Conservation (phyloP, 2,888 invertebrate genomes). For the Copidosoma aretas region DNA sequence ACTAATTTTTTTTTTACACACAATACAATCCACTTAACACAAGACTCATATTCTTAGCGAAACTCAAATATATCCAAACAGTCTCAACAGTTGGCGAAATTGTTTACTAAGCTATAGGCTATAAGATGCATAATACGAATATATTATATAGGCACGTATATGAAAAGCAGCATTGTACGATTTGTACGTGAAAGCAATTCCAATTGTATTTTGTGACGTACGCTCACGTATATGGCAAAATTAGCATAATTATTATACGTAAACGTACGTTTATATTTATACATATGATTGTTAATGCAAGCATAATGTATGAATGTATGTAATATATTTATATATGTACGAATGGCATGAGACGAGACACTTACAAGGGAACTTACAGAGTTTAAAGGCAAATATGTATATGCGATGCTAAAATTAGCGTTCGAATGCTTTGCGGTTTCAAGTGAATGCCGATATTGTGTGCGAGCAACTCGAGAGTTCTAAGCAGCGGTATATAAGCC, state of each 20-base stretch:
- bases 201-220: conserved; percentile 18
- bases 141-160: not conserved
- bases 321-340: conserved; percentile 1
- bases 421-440: conserved; percentile 30
- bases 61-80: conserved; percentile 3
- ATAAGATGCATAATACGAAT: not conserved
- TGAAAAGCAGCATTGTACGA: conserved; percentile 38
- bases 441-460: conserved; percentile 24
- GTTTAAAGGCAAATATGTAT: conserved; percentile 40
- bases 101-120: conserved; percentile 2
- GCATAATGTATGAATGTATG: conserved; percentile 6
- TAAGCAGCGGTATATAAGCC: conserved; percentile 18
- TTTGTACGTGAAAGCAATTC: conserved; percentile 30
- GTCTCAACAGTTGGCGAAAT: conserved; percentile 10
- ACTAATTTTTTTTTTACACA: not conserved
- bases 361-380: conserved; percentile 49
- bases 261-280: not conserved
- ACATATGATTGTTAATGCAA: not conserved
- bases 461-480: conserved; percentile 12
- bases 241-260: conserved; percentile 3
- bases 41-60: conserved; percentile 4
- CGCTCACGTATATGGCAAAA: conserved; percentile 14
- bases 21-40: conserved; percentile 8
- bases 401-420: conserved; percentile 35
- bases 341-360: conserved; percentile 23